Evolutionary conservation across 2,888 invertebrate species (phyloP), one percentile per base, ranked within the genome.

Genomic region (Phlogophora meticulosa): DNA sequence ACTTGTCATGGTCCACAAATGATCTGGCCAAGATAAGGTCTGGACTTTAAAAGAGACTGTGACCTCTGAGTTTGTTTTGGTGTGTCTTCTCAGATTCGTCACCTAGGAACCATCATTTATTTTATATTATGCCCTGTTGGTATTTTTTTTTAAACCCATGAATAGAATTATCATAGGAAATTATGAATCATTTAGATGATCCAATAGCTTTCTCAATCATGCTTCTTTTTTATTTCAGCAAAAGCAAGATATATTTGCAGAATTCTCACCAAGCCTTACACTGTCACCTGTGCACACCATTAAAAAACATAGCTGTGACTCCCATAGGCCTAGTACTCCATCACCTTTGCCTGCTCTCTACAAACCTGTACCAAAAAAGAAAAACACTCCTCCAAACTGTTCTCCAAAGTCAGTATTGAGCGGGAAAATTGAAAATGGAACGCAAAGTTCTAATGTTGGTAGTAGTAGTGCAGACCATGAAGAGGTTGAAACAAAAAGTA

Each of bases 241-340:
- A 89, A 95, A 93, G 43, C 93, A 88, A 79, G 95, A 95, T 32
- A 87, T 93, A 53, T 94, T 94, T 71, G 67, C 91, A 0, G 93
- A 91, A 53, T 92, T 94, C 69, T 88, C 92, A 5, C 85, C 86
- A 17, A 92, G 81, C 15, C 66, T 94, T 1, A 84, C 86, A 0
- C 52, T 87, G 28, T 87, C 85, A 36, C 88, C 84, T 0, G 71
- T 73, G 4, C 76, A 78, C 42, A 86, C 72, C 57, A 63, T 75
- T 9, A 91, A 87, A 63, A 92, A 89, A 68, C 92, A 94, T 69
- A 81, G 60, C 42, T 92, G 91, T 59, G 76, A 83, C 24, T 72
- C 87, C 9, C 85, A 85, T n/a, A 81, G 64, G 61, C 62, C 80
- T 15, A 76, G 53, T 2, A 72, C 86, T 3, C 82, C 85, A 22